Conservation (phyloP, 1,140 invertebrate species). For the Cotesia vestalis region DNA sequence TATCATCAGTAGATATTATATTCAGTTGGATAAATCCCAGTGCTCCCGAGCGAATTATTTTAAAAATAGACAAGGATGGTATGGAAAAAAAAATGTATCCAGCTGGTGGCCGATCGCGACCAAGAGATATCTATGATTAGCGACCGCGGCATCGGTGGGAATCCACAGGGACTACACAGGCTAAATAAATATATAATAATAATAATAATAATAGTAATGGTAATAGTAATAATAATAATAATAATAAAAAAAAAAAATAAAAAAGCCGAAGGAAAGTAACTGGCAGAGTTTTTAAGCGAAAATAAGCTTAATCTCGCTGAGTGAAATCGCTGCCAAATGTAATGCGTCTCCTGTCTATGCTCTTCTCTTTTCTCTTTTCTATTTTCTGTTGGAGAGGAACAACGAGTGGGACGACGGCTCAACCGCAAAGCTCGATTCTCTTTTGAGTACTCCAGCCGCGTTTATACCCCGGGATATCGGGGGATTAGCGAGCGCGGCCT, state of each 20-base stretch:
- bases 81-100: constrained; percentile 17
- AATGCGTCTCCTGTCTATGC: constrained; percentile 42
- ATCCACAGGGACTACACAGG: not conserved
- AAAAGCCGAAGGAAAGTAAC: constrained; percentile 23
- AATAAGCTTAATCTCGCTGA: constrained; percentile 64
- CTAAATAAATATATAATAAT: not conserved
- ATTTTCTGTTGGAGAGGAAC: constrained; percentile 44
- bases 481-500: constrained; percentile 40
- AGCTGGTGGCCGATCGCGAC: constrained; percentile 34
- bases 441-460: constrained; percentile 32
- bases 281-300: constrained; percentile 51
- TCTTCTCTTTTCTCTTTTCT: constrained; percentile 3
- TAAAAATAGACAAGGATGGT: constrained; percentile 1
- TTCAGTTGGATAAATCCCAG: not conserved
- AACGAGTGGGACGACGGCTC: constrained; percentile 41
- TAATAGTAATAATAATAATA: constrained; percentile 3
- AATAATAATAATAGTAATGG: not conserved
- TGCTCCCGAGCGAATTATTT: constrained; percentile 32
- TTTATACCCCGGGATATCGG: constrained; percentile 41
- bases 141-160: constrained; percentile 20
- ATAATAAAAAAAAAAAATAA: constrained; percentile 30
- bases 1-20: not conserved
- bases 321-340: constrained; percentile 57
- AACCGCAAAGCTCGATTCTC: constrained; percentile 36
- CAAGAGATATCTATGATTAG: constrained; percentile 44